Percentiles rank a stretch among this genome's conserved stretches.
phyloP scores from a whole-genome alignment of 2,888 invertebrate genomes.

The Philonicus albiceps region DNA sequence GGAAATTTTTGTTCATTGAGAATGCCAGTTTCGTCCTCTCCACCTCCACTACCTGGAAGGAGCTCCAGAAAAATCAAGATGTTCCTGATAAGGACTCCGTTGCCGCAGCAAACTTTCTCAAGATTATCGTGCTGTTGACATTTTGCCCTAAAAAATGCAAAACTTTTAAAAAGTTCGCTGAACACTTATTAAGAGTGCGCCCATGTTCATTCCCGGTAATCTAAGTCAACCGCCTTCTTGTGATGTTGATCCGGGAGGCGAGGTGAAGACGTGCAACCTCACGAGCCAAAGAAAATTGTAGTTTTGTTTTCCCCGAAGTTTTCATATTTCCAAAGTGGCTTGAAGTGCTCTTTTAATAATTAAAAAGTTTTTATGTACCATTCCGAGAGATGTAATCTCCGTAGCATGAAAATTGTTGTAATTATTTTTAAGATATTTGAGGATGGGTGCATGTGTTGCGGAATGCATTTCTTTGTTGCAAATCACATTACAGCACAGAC shows the following conservation, averaged over 20 bases:
- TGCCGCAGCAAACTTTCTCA: not conserved
- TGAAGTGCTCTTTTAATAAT: constrained; percentile 9
- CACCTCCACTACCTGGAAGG: not conserved
- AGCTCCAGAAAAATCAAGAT: not conserved
- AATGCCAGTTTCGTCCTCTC: not conserved
- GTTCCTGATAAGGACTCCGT: not conserved
- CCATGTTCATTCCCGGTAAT: not conserved
- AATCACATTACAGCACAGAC: not conserved
- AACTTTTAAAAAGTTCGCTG: constrained; percentile 21
- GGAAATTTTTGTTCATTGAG: not conserved
- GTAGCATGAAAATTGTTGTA: not conserved
- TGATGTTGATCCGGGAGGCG: not conserved
- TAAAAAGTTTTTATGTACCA: constrained; percentile 21
- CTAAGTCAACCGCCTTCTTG: not conserved
- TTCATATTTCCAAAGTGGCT: constrained; percentile 6
- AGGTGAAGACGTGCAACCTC: not conserved
- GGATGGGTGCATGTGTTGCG: not conserved
- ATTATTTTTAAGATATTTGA: not conserved
- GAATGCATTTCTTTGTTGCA: not conserved
- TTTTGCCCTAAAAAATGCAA: constrained; percentile 8
- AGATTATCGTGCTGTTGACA: constrained; percentile 17
- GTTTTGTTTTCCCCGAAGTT: constrained; percentile 5
- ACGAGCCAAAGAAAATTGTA: not conserved
- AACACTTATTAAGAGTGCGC: constrained; percentile 20
- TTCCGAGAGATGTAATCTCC: not conserved